These are phyloP conservation scores for Orchesella cincta DNA, from an alignment of 1,140 invertebrate species.

Conservation along the genomic window DNA sequence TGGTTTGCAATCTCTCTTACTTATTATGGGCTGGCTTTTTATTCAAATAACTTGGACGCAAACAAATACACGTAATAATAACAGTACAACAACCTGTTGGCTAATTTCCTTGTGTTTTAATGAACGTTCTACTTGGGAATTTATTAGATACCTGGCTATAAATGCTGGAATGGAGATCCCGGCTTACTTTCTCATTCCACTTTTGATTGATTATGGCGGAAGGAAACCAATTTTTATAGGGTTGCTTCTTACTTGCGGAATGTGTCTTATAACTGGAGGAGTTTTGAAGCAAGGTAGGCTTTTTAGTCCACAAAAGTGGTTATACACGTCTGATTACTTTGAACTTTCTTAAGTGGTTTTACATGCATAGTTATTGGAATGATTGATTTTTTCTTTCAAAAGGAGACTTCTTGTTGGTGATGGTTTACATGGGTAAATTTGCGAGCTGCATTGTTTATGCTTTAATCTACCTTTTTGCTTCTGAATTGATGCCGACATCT, in stretches of 20 bases:
- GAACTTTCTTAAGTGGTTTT: too few relatives aligned
- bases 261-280: too few relatives aligned
- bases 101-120: background rate
- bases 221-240: conserved; percentile 11
- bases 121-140: too few relatives aligned
- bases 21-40: conserved; percentile 12
- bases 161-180: background rate
- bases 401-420: background rate
- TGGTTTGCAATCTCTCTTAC: background rate
- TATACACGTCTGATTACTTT: background rate
- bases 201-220: background rate
- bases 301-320: background rate
- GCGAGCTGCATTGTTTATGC: background rate
- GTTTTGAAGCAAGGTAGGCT: too few relatives aligned
- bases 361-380: background rate
- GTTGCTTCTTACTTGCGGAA: background rate
- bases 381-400: background rate
- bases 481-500: conserved; percentile 8
- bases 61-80: conserved; percentile 6
- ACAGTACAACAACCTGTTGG: background rate
- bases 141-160: background rate
- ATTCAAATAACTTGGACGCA: background rate
- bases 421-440: background rate
- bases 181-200: background rate
- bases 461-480: conserved; percentile 3